phyloP scores from a whole-genome alignment of 2,113 vertebrate genomes.

The Myodes glareolus region DNA sequence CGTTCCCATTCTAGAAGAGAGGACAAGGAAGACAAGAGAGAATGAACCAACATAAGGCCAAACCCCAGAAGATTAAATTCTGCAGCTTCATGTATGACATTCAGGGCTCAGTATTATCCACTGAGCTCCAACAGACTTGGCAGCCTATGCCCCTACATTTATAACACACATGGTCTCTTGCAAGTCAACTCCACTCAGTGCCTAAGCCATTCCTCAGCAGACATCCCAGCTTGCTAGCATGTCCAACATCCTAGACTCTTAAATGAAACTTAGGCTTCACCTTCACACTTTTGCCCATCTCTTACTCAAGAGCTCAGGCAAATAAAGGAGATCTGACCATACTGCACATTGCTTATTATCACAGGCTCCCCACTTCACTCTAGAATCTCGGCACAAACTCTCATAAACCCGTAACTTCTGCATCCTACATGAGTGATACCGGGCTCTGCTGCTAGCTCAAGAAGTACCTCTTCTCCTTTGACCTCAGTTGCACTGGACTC shows the following conservation, averaged over 20 bases:
- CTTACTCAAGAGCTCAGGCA: not conserved
- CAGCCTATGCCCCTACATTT: not conserved
- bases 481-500: too few species aligned
- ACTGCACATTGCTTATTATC: too few species aligned
- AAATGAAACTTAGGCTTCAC: not conserved
- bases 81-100: not conserved
- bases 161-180: not conserved
- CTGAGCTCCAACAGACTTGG: not conserved
- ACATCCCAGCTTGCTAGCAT: not conserved
- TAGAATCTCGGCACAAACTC: not conserved
- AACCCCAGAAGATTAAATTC: not conserved
- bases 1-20: not conserved
- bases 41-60: not conserved
- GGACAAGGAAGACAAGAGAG: not conserved
- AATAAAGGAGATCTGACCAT: not conserved
- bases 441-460: not conserved
- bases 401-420: not conserved
- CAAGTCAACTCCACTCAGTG: not conserved
- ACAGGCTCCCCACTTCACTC: not conserved
- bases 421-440: not conserved
- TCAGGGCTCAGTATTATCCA: not conserved
- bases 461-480: not conserved
- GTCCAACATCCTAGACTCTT: not conserved
- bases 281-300: not conserved
- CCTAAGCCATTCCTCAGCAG: not conserved